phyloP scores from a whole-genome alignment of 2,797 vertebrate species.

The Threskiornis aethiopicus region DNA sequence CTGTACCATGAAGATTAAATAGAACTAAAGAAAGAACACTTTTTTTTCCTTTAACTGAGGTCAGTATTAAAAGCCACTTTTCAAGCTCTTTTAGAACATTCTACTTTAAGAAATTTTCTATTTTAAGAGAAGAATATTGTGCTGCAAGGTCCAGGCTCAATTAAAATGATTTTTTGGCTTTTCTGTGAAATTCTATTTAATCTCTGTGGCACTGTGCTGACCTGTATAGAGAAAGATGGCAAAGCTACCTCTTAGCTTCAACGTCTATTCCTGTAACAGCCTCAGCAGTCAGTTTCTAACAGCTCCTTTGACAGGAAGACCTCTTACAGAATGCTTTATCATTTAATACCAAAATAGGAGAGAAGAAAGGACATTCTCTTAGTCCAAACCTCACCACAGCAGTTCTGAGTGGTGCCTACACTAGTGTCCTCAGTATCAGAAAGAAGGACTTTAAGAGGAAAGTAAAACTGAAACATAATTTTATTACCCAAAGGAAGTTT shows the following conservation, averaged over 20 bases:
- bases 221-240: conserved; percentile 23
- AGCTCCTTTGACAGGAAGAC: conserved; percentile 2
- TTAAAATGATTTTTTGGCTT: conserved; percentile 27
- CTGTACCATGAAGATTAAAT: not conserved
- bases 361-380: not conserved
- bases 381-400: not conserved
- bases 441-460: not conserved
- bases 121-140: conserved; percentile 46
- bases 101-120: conserved; percentile 13
- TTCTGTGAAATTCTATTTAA: conserved; percentile 48
- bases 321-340: not conserved
- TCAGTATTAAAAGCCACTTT: conserved; percentile 6
- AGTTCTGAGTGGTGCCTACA: not conserved
- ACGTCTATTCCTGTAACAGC: conserved; percentile 17
- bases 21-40: not conserved
- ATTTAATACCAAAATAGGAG: conserved; percentile 44
- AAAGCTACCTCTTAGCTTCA: conserved; percentile 18
- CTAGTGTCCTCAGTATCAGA: not conserved
- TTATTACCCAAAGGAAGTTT: not conserved
- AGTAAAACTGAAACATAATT: not conserved
- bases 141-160: conserved; percentile 2
- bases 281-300: conserved; percentile 39
- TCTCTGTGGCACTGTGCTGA: conserved; percentile 23
- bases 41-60: not conserved
- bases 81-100: conserved; percentile 13